Evolutionary conservation across 2,888 invertebrate genomes (phyloP).

Genomic region (Penaeus monodon): DNA sequence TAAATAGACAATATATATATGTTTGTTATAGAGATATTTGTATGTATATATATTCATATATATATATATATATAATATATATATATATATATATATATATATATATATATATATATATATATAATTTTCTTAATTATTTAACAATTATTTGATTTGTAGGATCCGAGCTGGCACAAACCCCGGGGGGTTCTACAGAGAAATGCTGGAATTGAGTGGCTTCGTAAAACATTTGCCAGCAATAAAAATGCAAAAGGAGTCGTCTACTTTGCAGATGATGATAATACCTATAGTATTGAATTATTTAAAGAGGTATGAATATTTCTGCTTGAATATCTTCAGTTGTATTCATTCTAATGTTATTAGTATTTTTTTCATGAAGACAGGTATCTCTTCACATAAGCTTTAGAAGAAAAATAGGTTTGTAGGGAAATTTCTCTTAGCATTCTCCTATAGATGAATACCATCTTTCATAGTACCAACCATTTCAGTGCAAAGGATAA

Average conservation of each 20-base stretch:
- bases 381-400: neutral
- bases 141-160: slow-evolving; percentile 68
- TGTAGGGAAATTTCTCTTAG: no score
- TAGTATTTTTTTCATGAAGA: neutral
- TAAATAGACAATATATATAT: no score
- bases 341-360: neutral
- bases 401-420: no score
- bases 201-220: slow-evolving; percentile 84
- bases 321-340: neutral
- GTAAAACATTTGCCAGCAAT: slow-evolving; percentile 73
- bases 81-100: no score
- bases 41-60: no score
- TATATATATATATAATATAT: no score
- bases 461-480: no score
- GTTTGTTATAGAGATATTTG: no score
- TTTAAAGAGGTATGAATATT: slow-evolving; percentile 82
- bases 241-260: slow-evolving; percentile 79
- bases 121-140: no score
- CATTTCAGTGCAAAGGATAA: no score
- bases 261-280: slow-evolving; percentile 98
- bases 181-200: slow-evolving; percentile 94
- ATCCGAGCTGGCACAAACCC: slow-evolving; percentile 83
- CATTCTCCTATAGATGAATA: no score
- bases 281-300: slow-evolving; percentile 88
- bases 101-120: no score